Base-by-base conservation (phyloP, 2,888 invertebrate genomes). In the Junonia oenone region DNA sequence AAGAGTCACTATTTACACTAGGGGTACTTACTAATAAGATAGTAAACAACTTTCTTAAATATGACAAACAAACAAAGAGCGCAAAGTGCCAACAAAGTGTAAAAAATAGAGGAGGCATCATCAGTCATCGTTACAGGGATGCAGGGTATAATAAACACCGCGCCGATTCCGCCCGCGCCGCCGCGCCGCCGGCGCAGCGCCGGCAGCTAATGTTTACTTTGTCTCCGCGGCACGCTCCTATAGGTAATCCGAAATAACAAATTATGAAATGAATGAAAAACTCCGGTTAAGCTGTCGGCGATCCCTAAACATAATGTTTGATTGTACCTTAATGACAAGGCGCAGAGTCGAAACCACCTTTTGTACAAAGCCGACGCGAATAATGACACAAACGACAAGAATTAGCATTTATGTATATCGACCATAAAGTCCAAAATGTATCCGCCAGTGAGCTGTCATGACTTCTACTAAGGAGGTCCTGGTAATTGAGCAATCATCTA, bases 401-500 rank as follows among this genome's bases (percentile, higher is more conserved):
- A 81, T 76, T 76, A 77, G 77, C 70, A 68, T 79, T 77, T 87
- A 83, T 80, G 69, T 56, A 64, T 64, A 73, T 67, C 59, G 65
- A 11, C 63, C 65, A 68, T 88, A 88, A 78, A 79, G 86, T 84
- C 68, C 73, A 81, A 75, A 83, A 77, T 86, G 68, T 70, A 63
- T 66, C 68, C 65, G 66, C 56, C 66, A 65, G 56, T 62, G 64
- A 67, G 73, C 71, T 75, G 77, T 75, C 81, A 81, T 77, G 81
- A 78, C 75, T 77, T 87, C 88, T 76, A 83, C 89, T 88, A 88
- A 88, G 88, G 88, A 89, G 89, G 89, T 89, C 89, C 83, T 80
- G 75, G 83, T 89, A 88, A 90, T 90, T 88, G 90, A 90, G 88
- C 90, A 90, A 90, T 90, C 84, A 87, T 87, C 84, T 87, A 81